Evolutionary conservation across 2,797 vertebrate species (phyloP), one percentile per base, ranked within the genome.

Genomic region (Chrosomus eos): DNA sequence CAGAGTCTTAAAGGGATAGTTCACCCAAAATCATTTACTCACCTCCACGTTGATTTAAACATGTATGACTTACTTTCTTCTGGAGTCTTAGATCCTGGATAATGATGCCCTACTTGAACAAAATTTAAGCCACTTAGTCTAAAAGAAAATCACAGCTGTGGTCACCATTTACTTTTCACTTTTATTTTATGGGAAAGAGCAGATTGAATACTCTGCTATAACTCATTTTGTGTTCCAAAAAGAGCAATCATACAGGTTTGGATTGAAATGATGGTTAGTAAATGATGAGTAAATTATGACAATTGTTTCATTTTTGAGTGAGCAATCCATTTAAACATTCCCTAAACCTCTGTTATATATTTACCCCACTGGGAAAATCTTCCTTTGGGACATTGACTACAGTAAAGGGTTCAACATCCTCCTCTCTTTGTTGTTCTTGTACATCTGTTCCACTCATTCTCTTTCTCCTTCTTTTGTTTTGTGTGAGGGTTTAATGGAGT

Each of bases 401-500:
- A 77, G 83, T 86, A 77, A 85, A 85, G 84, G 72, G 72, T 85
- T 86, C 70, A 71, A 48, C 70, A 73, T 38, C 55, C 38, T n/a
- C 51, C 80, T 88, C 28, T 74, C 77, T 89, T 53, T 88, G 73
- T 76, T 83, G 89, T 66, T 87, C 85, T 86, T 77, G 67, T 88
- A 78, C 68, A 85, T 60, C 81, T 78, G 87, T 75, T 80, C 78
- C 82, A 82, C 91, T 89, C 91, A 91, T 92, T 92, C 84, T 85
- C 84, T 85, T 77, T 81, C 84, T 60, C 78, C 33, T 40, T 38
- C 67, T 85, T 76, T 84, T 89, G 84, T 84, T 71, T 87, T 55
- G 31, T 82, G 76, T 87, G 84, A 89, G 86, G 89, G 87, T 88
- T 90, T 87, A 89, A 92, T 92, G 89, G 90, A 90, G 91, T 89